Conservation (phyloP, 2,797 vertebrate species). For the Botia almorhae region DNA sequence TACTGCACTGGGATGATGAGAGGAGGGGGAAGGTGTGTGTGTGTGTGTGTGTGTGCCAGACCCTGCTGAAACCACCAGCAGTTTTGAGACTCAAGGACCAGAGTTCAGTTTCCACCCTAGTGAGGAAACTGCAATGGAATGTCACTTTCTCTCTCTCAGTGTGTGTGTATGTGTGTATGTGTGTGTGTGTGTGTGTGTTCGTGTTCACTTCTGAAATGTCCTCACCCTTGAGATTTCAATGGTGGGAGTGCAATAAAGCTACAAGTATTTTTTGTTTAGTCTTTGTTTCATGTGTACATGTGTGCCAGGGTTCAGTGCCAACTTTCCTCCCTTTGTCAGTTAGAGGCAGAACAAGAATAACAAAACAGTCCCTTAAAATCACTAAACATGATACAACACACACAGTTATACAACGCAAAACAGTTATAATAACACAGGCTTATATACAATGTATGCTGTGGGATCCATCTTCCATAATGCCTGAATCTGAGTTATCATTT, state of each 20-base stretch:
- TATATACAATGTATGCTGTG: neutral
- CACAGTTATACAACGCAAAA: neutral
- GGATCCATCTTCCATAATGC: neutral
- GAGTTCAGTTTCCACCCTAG: slow-evolving; percentile 64
- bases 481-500: neutral
- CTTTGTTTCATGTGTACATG: neutral
- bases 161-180: slow-evolving; percentile 40
- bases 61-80: slow-evolving; percentile 51
- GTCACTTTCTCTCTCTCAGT: slow-evolving; percentile 38
- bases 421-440: neutral
- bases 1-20: slow-evolving; percentile 44
- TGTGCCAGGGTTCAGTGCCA: slow-evolving; percentile 5
- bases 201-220: slow-evolving; percentile 40
- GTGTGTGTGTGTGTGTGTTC: slow-evolving; percentile 46
- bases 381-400: neutral
- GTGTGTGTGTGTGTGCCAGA: slow-evolving; percentile 60
- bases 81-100: slow-evolving; percentile 67
- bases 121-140: slow-evolving; percentile 75
- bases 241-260: slow-evolving; percentile 36
- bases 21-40: slow-evolving; percentile 16
- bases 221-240: slow-evolving; percentile 47
- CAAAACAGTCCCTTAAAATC: neutral
- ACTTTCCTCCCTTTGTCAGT: slow-evolving; percentile 6
- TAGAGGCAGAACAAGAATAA: slow-evolving; percentile 1
- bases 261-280: neutral